Evolutionary conservation across 2,113 vertebrate species (phyloP).

Genomic region (Azemiops feae): DNA sequence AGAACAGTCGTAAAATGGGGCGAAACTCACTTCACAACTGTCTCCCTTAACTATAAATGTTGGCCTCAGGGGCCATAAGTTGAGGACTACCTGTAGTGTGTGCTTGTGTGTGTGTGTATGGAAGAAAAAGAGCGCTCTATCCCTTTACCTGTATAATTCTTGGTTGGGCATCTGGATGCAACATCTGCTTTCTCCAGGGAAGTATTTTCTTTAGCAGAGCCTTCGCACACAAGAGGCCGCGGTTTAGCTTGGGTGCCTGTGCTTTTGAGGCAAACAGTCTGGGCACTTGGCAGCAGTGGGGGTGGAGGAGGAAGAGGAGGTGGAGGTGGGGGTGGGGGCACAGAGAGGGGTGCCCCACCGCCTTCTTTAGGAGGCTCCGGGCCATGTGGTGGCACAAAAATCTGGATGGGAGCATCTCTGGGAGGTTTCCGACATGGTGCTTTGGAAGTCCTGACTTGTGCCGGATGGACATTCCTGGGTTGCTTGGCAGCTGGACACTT

Average conservation of each 20-base stretch:
- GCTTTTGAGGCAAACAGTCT: constrained; percentile 9
- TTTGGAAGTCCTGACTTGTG: constrained; percentile 32
- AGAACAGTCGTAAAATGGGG: no score
- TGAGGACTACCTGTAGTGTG: no score
- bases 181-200: constrained; percentile 40
- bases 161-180: constrained; percentile 66
- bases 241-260: constrained; percentile 55
- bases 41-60: no score
- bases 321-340: fast-evolving
- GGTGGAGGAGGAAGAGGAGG: fast-evolving
- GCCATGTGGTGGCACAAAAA: constrained; percentile 51
- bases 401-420: constrained; percentile 70
- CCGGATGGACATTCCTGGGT: constrained; percentile 15
- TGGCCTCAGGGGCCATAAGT: no score
- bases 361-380: neutral
- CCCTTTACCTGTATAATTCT: constrained; percentile 79
- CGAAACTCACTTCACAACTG: no score
- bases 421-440: constrained; percentile 16
- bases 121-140: neutral
- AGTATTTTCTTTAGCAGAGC: neutral
- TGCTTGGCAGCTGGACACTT: constrained; percentile 43
- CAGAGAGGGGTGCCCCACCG: neutral
- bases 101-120: no score
- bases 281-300: constrained; percentile 34
- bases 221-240: constrained; percentile 62